Percentiles rank a stretch among this genome's conserved stretches.
Evolutionary conservation across 2,888 invertebrate species (phyloP).

Genomic region (Plebejus argus): DNA sequence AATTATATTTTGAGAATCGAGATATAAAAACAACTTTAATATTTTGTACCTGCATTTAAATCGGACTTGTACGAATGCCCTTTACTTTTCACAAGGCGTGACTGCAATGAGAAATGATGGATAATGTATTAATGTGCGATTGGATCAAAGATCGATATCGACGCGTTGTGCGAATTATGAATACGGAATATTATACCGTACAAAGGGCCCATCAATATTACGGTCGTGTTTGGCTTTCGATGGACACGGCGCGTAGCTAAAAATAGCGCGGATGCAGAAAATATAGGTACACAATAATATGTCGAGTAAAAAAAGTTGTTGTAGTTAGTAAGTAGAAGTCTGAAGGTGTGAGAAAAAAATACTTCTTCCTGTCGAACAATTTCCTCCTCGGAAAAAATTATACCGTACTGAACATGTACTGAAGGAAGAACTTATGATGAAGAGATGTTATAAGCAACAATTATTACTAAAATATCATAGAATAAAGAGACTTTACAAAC

Average conservation of each 20-base stretch:
- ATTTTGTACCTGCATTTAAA: slow-evolving; percentile 4
- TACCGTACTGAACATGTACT: no score
- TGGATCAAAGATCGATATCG: slow-evolving; percentile 47
- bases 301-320: no score
- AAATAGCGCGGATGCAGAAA: not conserved
- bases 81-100: slow-evolving; percentile 41
- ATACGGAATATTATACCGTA: slow-evolving; percentile 36
- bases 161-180: slow-evolving; percentile 47
- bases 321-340: no score
- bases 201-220: slow-evolving; percentile 46
- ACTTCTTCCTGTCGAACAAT: no score
- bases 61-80: slow-evolving; percentile 30
- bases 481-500: no score
- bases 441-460: no score
- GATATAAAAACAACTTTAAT: not conserved
- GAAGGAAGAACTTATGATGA: no score
- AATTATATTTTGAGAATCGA: not conserved
- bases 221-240: slow-evolving; percentile 42
- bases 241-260: not conserved
- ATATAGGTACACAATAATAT: slow-evolving; percentile 14
- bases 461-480: no score
- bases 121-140: slow-evolving; percentile 47
- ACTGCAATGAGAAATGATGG: slow-evolving; percentile 47
- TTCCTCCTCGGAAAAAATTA: no score
- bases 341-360: no score